phyloP scores from a whole-genome alignment of 2,797 vertebrate species.

The Anguilla obscura region DNA sequence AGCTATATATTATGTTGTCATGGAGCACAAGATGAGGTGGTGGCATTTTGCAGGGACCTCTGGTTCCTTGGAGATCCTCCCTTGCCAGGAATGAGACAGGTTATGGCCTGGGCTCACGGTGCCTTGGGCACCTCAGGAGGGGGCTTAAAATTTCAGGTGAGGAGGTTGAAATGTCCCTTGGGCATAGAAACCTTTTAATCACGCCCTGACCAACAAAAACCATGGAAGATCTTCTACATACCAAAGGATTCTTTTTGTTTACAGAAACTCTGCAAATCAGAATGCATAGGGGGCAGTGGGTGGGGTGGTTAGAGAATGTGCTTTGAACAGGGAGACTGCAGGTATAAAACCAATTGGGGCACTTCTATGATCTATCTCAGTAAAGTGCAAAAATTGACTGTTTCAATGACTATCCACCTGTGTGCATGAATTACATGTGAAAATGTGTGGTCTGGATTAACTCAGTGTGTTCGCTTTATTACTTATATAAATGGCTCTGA shows the following conservation, averaged over 20 bases:
- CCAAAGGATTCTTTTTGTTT: neutral
- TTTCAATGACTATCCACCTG: neutral
- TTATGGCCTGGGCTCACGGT: neutral
- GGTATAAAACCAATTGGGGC: neutral
- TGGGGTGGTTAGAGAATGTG: neutral
- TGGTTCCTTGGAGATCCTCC: neutral
- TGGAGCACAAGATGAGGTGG: neutral
- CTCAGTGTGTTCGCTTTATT: neutral
- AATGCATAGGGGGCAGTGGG: neutral
- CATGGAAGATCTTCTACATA: conserved; percentile 4
- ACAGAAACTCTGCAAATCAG: neutral
- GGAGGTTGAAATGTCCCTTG: conserved; percentile 13
- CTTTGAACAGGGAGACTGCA: neutral
- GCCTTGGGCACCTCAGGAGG: neutral
- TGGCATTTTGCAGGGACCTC: neutral
- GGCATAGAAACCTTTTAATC: conserved; percentile 10
- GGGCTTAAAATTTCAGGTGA: neutral
- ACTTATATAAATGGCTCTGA: neutral
- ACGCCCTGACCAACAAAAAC: neutral
- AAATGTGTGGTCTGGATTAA: neutral
- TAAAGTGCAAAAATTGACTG: neutral
- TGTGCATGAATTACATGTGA: neutral
- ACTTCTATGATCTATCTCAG: neutral
- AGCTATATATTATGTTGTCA: neutral
- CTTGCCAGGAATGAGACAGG: neutral